Conservation (phyloP, 2,888 invertebrate genomes). For the Scrobipalpa costella region DNA sequence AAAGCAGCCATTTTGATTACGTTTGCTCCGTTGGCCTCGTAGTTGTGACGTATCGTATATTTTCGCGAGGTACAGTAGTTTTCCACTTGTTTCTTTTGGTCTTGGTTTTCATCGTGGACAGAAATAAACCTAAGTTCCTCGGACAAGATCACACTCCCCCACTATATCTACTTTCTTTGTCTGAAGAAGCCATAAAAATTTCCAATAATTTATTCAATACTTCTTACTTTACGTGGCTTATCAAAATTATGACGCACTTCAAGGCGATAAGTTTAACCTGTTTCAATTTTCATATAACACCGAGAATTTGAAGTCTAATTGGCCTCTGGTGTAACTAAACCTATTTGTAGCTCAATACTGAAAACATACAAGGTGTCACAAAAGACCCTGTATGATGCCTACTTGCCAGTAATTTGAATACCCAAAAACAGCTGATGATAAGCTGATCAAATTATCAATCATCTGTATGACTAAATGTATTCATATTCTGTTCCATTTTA, state of each 20-base stretch:
- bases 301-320: neutral
- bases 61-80: constrained; percentile 36
- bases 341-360: too few species aligned
- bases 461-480: too few species aligned
- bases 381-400: too few species aligned
- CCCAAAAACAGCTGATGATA: too few species aligned
- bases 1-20: constrained; percentile 78
- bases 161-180: neutral
- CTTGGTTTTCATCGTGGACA: neutral
- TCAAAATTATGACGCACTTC: constrained; percentile 11
- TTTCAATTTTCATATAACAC: neutral
- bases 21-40: constrained; percentile 62
- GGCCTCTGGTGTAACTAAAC: neutral
- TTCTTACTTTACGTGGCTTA: neutral
- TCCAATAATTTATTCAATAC: constrained; percentile 3
- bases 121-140: neutral
- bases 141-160: neutral
- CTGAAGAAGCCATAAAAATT: neutral
- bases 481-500: too few species aligned
- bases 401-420: too few species aligned
- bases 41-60: constrained; percentile 64
- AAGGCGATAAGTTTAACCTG: neutral
- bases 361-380: too few species aligned
- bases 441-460: too few species aligned
- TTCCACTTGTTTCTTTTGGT: constrained; percentile 14